Percentiles rank a stretch among this genome's conserved stretches.
Evolutionary conservation across 92 coral and sea anemone species (phyloP).

Genomic region (Parazoanthus darwini): DNA sequence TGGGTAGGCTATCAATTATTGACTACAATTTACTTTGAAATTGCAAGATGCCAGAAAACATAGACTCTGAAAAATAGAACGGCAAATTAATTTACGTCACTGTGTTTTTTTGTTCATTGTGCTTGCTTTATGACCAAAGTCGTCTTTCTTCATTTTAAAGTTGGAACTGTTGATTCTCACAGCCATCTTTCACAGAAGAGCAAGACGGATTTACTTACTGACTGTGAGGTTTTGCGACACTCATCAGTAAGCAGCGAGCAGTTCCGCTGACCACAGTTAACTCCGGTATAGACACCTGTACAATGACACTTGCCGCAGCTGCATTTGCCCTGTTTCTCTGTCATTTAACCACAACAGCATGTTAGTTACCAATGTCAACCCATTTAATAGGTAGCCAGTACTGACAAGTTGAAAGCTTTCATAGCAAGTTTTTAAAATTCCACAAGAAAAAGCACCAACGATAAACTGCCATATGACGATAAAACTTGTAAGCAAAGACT

Average conservation of each 20-base stretch:
- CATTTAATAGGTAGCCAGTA: too few relatives aligned
- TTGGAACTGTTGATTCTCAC: background rate
- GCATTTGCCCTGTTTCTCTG: slow-evolving; percentile 68
- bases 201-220: slow-evolving; percentile 54
- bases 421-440: background rate
- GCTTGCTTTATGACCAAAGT: background rate
- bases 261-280: slow-evolving; percentile 79
- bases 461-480: background rate
- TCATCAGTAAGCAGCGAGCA: slow-evolving; percentile 67
- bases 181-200: background rate
- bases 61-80: background rate
- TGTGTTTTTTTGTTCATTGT: background rate
- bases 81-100: background rate
- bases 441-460: background rate
- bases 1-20: too few relatives aligned
- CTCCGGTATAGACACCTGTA: slow-evolving; percentile 73
- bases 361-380: background rate
- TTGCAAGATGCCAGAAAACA: too few relatives aligned
- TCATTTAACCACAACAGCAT: background rate
- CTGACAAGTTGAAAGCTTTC: too few relatives aligned
- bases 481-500: background rate
- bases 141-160: too few relatives aligned
- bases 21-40: too few relatives aligned
- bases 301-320: slow-evolving; percentile 86
- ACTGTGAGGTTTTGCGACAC: slow-evolving; percentile 68